These are phyloP conservation scores for Coccyzus lansbergi DNA, from an alignment of 2,797 vertebrate genomes.

Conservation along the genomic window DNA sequence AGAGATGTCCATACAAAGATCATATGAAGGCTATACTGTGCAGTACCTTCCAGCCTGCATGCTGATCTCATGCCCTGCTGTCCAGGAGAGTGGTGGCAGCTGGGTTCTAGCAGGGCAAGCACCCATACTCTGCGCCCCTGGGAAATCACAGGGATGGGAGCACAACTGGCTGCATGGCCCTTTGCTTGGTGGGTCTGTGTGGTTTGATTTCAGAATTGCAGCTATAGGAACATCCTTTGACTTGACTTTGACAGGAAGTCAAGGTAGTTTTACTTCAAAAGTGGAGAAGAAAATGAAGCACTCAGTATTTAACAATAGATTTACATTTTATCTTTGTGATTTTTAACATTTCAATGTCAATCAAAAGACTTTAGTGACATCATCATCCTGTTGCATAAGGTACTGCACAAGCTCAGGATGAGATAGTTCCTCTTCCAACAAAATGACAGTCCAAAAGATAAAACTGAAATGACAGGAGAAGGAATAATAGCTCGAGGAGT, in stretches of 20 bases:
- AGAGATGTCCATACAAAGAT: not conserved
- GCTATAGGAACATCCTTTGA: not conserved
- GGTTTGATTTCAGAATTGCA: not conserved
- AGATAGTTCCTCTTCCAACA: not conserved
- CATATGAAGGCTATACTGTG: not conserved
- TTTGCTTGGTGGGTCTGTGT: not conserved
- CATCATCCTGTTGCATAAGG: not conserved
- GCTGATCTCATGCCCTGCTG: not conserved
- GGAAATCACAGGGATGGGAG: not conserved
- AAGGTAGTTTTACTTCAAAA: not conserved
- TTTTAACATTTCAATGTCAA: not conserved
- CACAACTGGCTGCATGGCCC: not conserved
- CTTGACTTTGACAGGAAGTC: not conserved
- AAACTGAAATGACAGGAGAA: not conserved
- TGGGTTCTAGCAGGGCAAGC: not conserved
- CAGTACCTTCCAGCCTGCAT: not conserved
- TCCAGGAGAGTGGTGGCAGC: not conserved
- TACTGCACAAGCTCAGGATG: not conserved
- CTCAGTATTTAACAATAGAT: not conserved
- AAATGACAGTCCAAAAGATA: not conserved
- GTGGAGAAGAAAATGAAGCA: fast-evolving
- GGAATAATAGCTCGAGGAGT: not conserved
- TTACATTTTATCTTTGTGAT: not conserved
- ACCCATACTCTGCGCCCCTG: fast-evolving
- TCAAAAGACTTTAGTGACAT: not conserved